A percentile compares a stretch with the other conserved stretches of the same genome.
Evolutionary conservation across 1,140 invertebrate genomes (phyloP).

Genomic region (Trichonephila inaurata): DNA sequence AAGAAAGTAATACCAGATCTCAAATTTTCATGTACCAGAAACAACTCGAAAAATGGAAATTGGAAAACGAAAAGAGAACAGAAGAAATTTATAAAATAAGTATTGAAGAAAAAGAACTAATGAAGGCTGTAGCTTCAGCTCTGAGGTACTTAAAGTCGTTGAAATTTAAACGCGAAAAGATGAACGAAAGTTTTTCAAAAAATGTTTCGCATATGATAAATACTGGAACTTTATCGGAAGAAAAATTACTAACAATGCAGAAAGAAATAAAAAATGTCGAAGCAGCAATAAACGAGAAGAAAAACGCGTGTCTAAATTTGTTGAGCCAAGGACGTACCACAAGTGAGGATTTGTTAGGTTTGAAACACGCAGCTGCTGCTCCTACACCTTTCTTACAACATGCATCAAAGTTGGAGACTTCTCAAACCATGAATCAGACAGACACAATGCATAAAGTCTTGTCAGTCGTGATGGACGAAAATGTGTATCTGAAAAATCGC

Average conservation of each 20-base stretch:
- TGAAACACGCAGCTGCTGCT: no score
- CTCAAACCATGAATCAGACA: not conserved
- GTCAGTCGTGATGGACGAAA: not conserved
- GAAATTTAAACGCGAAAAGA: constrained; percentile 1
- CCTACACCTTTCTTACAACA: not conserved
- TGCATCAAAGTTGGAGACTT: not conserved
- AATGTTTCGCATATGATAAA: not conserved
- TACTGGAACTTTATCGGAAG: not conserved
- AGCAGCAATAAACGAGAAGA: constrained; percentile 27
- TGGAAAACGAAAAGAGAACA: constrained; percentile 38
- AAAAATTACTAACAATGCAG: constrained; percentile 19
- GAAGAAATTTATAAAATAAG: constrained; percentile 38
- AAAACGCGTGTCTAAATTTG: constrained; percentile 4
- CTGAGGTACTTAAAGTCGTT: constrained; percentile 19
- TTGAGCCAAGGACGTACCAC: not conserved
- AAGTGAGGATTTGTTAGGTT: no score
- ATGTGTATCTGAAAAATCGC: not conserved
- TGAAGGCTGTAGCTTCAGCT: constrained; percentile 34
- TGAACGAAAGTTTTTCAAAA: not conserved
- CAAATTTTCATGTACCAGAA: not conserved
- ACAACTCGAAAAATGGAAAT: constrained; percentile 40
- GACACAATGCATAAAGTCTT: constrained; percentile 1
- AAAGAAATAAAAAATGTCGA: constrained; percentile 26
- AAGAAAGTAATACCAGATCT: not conserved
- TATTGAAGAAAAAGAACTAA: constrained; percentile 13